Base-by-base conservation (phyloP, 1,140 invertebrate genomes). In the Listronotus oregonensis region DNA sequence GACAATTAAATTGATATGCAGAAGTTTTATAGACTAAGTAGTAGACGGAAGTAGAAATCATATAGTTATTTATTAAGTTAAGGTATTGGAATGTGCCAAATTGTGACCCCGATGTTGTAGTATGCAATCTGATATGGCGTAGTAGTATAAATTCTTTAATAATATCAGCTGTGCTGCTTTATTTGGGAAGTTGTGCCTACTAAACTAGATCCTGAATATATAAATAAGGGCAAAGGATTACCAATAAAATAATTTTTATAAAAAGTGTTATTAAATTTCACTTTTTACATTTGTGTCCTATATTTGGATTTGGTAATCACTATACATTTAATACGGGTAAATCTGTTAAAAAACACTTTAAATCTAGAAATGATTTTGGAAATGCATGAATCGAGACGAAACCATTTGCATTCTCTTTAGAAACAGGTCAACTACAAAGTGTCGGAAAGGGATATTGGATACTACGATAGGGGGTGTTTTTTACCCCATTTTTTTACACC, bases 11-110 rank as follows among this genome's bases (percentile, higher is more conserved):
- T 65, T 65, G 64, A 65, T 50, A 59, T 58, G 46, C 46, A 55
- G 32, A 42, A 47, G 47, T 49, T 65, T 58, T 65, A 65, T 65
- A 65, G 39, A 65, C 46, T 65, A 27, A 27, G 21, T 39, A 40
- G 43, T 10, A 32, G 40, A 59, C 64, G 64, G 64, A 65, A 65
- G 64, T 65, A 58, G 64, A 64, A 64, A 54, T 63, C 50, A 63
- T 11, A 18, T 11, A 18, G 27, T 18, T 59, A 21, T 61, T 39
- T 7, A 49, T 27, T 57, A 34, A 50, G 10, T 15, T 52, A 37
- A 37, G 34, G 34, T 37, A 37, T 52, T 21, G 50, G 27, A 54
- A 49, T 34, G 62, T 15, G 52, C 37, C 51, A 18, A 64, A 56
- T 49, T 64, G 27, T 43, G 62, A 49, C 46, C 46, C 39, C 34